Base-by-base conservation (phyloP, 2,797 vertebrate species). In the Sternarchorhynchus goeldii region DNA sequence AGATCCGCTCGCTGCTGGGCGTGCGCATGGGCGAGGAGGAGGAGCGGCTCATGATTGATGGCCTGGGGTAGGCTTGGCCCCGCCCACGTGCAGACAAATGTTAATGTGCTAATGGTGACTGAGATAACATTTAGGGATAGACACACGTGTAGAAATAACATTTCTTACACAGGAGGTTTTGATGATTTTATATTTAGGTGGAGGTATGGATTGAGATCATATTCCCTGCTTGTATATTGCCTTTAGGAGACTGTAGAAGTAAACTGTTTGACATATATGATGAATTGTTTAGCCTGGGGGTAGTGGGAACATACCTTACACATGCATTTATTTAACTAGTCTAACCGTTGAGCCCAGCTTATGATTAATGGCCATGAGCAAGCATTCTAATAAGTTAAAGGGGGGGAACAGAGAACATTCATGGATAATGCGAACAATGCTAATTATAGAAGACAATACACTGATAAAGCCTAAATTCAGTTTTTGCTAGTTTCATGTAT, bases 11-110 rank as follows among this genome's bases (percentile, higher is more conserved):
- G 0, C 93, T 99, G 83, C 94, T 99, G 73, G 96, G 96, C 5
- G 97, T 99, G 59, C 94, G 97, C 34, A 99, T 99, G 97, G 97
- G 97, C 77, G 96, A 95, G 83, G 97, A 99, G 84, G 97, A 99
- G 86, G 97, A 99, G 90, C 89, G 95, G 85, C 96, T 99, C 16
- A 99, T 99, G 97, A 99, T 99, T 82, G 93, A 98, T 36, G 97
- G 97, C 80, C 91, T 99, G 53, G 94, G 96, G 97, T 99, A 60
- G 93, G 75, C 45, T 2, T 50, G 45, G 8, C 8, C 41, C 41
- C 6, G 6, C 41, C 5, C 41, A 34, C 4, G 29, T 17, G 21
- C 34, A 6, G 18, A 25, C 25, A 25, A 67, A 36, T 0, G 5
- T 25, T 14, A 17, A 29, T 14, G 3, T 70, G 12, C 29, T 62